These are phyloP conservation scores for Lumbricus terrestris DNA, from an alignment of 2,888 invertebrate species.

Conservation along the genomic window DNA sequence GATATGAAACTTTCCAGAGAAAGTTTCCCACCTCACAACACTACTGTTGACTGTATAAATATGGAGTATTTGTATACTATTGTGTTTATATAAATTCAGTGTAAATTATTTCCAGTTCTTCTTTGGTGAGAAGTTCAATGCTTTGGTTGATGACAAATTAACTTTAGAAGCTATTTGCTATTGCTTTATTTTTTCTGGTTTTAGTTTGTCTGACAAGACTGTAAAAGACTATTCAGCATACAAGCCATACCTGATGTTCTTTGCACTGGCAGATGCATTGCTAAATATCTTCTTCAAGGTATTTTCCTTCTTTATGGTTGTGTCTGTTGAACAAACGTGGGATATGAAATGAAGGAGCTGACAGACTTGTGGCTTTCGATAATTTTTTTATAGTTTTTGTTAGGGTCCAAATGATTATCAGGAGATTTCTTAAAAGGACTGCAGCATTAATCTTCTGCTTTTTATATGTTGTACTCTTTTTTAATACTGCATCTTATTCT, in stretches of 20 bases:
- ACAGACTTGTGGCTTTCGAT: neutral
- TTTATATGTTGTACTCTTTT: neutral
- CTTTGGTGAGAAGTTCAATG: neutral
- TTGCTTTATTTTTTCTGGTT: constrained; percentile 23
- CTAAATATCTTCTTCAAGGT: constrained; percentile 85
- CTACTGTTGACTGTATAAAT: neutral
- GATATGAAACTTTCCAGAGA: no score
- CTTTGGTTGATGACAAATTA: neutral
- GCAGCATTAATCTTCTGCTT: neutral
- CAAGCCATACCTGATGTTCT: constrained; percentile 81
- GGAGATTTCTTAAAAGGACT: neutral
- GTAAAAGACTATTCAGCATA: constrained; percentile 73
- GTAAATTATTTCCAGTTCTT: neutral
- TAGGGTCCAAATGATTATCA: neutral
- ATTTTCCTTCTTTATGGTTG: constrained; percentile 41
- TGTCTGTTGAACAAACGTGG: neutral
- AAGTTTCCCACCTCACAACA: no score
- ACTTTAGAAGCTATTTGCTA: neutral
- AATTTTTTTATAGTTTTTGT: neutral
- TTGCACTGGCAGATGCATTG: constrained; percentile 79
- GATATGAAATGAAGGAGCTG: neutral
- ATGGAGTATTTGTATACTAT: neutral
- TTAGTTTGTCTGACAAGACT: constrained; percentile 50
- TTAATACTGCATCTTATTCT: neutral
- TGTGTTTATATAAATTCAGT: neutral